Conservation (phyloP, 2,113 vertebrate genomes). For the Anser brachyrhynchus region DNA sequence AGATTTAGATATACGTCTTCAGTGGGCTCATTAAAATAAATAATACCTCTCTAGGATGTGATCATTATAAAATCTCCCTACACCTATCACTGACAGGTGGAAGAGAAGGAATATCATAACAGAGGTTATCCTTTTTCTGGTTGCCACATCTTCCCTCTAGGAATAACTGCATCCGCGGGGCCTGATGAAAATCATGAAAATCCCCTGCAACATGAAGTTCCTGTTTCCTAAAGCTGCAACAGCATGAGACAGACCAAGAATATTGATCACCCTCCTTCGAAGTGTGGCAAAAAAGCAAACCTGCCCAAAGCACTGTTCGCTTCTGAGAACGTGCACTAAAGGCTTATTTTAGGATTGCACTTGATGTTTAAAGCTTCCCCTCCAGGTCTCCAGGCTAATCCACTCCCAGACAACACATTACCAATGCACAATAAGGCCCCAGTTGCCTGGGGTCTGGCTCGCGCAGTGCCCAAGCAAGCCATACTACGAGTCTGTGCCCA, state of each 20-base stretch:
- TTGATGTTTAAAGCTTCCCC: neutral
- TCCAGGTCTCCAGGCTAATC: neutral
- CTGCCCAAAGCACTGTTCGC: neutral
- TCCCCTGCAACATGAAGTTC: too few relatives aligned
- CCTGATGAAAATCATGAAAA: neutral
- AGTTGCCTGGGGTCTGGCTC: neutral
- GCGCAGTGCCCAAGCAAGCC: rapidly evolving
- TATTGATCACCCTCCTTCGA: neutral
- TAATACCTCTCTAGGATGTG: neutral
- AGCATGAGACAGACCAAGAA: neutral
- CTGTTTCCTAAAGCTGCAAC: neutral
- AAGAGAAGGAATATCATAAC: neutral
- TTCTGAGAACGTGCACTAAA: neutral
- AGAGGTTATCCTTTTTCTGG: neutral
- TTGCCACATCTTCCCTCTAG: neutral
- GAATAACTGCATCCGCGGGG: neutral
- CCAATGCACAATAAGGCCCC: neutral
- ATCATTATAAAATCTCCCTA: neutral
- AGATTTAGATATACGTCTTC: neutral
- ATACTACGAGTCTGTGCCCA: rapidly evolving
- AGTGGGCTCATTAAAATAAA: neutral
- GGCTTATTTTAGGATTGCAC: neutral
- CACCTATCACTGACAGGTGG: neutral
- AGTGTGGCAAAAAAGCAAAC: neutral
- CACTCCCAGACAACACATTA: neutral